Percentiles rank a stretch among this genome's conserved stretches.
phyloP scores from a whole-genome alignment of 2,113 vertebrate species.

The Gasterosteus nipponicus region DNA sequence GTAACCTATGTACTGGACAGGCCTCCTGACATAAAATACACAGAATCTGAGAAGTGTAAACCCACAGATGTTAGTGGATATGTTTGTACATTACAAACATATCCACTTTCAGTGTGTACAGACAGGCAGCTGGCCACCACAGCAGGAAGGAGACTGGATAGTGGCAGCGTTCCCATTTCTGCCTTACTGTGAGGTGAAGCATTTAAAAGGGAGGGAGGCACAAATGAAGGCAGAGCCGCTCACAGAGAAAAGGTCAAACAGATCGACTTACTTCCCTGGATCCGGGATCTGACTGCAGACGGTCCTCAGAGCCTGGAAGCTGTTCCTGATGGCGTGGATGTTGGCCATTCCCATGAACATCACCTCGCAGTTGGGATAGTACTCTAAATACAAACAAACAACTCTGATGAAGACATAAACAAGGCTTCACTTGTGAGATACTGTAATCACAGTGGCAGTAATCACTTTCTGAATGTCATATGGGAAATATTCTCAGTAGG shows the following conservation, averaged over 20 bases:
- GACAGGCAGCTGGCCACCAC: constrained; percentile 49
- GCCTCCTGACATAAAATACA: background rate
- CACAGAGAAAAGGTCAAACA: constrained; percentile 60
- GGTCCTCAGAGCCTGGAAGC: constrained; percentile 94
- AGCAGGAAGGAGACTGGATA: constrained; percentile 35
- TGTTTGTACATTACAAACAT: background rate
- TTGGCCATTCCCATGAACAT: constrained; percentile 99
- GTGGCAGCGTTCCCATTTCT: constrained; percentile 40
- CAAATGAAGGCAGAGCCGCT: background rate
- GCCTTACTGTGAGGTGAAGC: constrained; percentile 31
- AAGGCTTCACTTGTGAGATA: background rate
- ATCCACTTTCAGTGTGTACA: constrained; percentile 20
- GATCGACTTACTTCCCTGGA: constrained; percentile 94
- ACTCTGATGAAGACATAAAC: constrained; percentile 7
- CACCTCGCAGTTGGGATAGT: constrained; percentile 98
- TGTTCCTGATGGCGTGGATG: constrained; percentile 98
- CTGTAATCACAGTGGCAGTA: background rate
- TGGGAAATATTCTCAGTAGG: background rate
- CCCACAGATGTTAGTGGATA: constrained; percentile 16
- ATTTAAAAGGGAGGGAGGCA: constrained; percentile 1
- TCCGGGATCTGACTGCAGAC: constrained; percentile 99
- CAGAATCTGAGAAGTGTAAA: background rate
- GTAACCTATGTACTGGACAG: constrained; percentile 3
- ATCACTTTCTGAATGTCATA: background rate
- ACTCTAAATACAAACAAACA: constrained; percentile 83